Evolutionary conservation across 64 coral and sea anemone genomes (phyloP).

Genomic region (Montipora efflorescens): DNA sequence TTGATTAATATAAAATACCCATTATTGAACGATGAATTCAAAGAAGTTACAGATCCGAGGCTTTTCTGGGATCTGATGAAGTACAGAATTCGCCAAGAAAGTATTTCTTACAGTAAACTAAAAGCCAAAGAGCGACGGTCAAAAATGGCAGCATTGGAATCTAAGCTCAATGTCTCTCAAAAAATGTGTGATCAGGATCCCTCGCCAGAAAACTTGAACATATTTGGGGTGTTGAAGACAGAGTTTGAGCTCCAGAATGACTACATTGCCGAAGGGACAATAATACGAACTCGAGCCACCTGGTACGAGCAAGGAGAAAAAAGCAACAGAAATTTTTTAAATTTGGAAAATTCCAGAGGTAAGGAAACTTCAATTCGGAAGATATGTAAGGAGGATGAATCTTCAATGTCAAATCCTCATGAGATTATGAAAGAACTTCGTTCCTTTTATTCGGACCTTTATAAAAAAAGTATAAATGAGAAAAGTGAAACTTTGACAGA

Average conservation of each 20-base stretch:
- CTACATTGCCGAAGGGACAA: constrained; percentile 43
- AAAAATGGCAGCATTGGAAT: constrained; percentile 27
- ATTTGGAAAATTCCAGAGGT: constrained; percentile 16
- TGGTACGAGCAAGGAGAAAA: constrained; percentile 58
- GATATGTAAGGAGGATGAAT: background rate
- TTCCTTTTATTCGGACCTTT: background rate
- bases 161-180: constrained; percentile 48
- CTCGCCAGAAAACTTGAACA: constrained; percentile 39
- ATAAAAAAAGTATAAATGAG: background rate
- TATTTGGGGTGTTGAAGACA: constrained; percentile 8
- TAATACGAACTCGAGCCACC: background rate
- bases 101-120: constrained; percentile 43
- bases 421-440: background rate
- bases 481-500: background rate
- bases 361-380: constrained; percentile 19
- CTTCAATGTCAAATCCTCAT: background rate
- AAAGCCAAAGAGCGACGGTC: constrained; percentile 48
- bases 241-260: constrained; percentile 58
- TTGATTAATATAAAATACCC: background rate
- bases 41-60: constrained; percentile 15
- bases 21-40: background rate
- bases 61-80: constrained; percentile 59
- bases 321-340: constrained; percentile 47
- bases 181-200: constrained; percentile 17
- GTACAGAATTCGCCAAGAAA: constrained; percentile 64